Conservation (phyloP, 2,888 invertebrate genomes). For the Pedicia rivosa region DNA sequence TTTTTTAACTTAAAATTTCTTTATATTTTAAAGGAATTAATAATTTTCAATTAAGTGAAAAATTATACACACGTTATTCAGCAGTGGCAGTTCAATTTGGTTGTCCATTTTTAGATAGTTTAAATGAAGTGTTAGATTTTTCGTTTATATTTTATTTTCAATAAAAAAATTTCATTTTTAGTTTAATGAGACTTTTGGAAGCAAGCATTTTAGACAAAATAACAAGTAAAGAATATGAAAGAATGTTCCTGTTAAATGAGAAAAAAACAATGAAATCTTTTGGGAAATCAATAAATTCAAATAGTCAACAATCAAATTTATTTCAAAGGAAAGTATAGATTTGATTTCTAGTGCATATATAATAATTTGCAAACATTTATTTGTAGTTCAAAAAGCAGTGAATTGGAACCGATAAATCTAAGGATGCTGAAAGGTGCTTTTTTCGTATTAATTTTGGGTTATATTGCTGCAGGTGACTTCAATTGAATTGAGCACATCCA, state of each 20-base stretch:
- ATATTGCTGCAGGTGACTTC: constrained; percentile 36
- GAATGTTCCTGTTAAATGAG: constrained; percentile 35
- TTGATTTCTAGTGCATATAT: no score
- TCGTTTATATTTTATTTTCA: neutral
- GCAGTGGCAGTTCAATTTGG: constrained; percentile 62
- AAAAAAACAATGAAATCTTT: constrained; percentile 20
- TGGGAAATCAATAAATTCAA: no score
- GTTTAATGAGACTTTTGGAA: constrained; percentile 57
- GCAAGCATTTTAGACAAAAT: constrained; percentile 61
- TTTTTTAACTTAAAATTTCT: neutral
- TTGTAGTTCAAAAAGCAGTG: neutral
- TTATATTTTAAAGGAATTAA: constrained; percentile 22
- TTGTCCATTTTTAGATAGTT: constrained; percentile 55
- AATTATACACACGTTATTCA: constrained; percentile 59
- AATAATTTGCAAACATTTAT: no score
- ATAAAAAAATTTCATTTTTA: constrained; percentile 19
- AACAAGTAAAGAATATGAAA: constrained; percentile 59
- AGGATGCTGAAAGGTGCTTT: constrained; percentile 60
- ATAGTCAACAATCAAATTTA: no score
- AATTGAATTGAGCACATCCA: no score
- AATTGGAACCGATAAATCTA: constrained; percentile 39
- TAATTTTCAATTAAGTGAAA: constrained; percentile 52
- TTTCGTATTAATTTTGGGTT: constrained; percentile 48
- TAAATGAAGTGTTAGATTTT: constrained; percentile 47
- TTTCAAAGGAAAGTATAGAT: no score